phyloP scores from a whole-genome alignment of 1,140 invertebrate genomes.

The Oryctes rhinoceros region DNA sequence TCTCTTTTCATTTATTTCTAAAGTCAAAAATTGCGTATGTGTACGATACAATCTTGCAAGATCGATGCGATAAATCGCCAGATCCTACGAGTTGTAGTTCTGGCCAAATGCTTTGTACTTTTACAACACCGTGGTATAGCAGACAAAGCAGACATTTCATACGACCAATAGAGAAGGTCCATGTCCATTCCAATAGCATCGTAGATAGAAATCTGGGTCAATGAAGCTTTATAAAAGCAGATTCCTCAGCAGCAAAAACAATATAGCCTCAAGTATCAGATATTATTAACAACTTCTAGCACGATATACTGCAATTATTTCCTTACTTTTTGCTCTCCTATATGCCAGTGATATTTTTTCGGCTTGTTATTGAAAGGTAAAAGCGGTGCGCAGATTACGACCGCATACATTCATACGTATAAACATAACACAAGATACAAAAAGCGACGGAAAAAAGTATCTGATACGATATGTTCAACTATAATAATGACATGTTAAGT shows the following conservation, averaged over 20 bases:
- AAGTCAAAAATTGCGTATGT: too few species aligned
- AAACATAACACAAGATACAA: conserved; percentile 26
- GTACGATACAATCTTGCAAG: too few species aligned
- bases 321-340: conserved; percentile 11
- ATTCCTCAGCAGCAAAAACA: conserved; percentile 27
- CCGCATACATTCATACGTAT: conserved; percentile 12
- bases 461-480: conserved; percentile 16
- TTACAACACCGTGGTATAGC: too few species aligned
- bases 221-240: conserved; percentile 31
- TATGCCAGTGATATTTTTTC: conserved; percentile 29
- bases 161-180: not conserved
- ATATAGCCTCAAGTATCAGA: conserved; percentile 20
- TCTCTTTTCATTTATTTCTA: too few species aligned
- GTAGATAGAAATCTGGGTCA: conserved; percentile 25
- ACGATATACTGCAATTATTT: conserved; percentile 41
- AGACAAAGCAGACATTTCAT: too few species aligned
- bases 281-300: conserved; percentile 34
- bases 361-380: conserved; percentile 30
- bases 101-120: too few species aligned
- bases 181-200: not conserved
- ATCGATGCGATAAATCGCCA: too few species aligned
- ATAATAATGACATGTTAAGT: conserved; percentile 29
- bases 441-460: conserved; percentile 31
- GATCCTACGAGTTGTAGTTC: too few species aligned
- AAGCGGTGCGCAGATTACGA: conserved; percentile 13